Evolutionary conservation across 2,888 invertebrate genomes (phyloP), one percentile per base, ranked within the genome.

Genomic region (Ophonus ardosiacus): DNA sequence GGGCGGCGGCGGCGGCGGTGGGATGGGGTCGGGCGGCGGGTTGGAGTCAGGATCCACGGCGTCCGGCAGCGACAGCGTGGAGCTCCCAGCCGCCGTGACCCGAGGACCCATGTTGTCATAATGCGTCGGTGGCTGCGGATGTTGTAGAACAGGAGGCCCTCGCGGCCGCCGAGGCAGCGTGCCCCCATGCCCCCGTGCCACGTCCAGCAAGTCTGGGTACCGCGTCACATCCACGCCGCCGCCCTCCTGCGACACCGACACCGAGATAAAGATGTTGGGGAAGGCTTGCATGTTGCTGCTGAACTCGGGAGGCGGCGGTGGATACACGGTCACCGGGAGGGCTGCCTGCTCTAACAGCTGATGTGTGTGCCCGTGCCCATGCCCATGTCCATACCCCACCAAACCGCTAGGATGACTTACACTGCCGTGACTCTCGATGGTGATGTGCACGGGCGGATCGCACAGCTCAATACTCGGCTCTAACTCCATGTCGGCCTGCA

Each of bases 41-140:
- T 91, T 90, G 38, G 90, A 86, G 80, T 90, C 90, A 13, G 43
- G 43, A 8, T 89, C 89, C 79, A 92, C 91, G 87, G 93, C 93
- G 88, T 94, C 96, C 86, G 96, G 96, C 87, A 97, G 93, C 38
- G 97, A 97, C 90, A 97, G 94, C 31, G 96, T 96, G 7, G 97
- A 97, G 90, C 96, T 97, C 74, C 97, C 97, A 86, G 96, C 96
- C 51, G 97, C 97, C 8, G 97, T 97, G 80, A 97, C 96, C 87
- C 97, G 93, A 81, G 97, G 96, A 7, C 97, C 97, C 96, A 97
- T 96, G 92, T 97, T 97, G 92, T 98, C 97, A 90, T 97, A 97
- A 86, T 96, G 95, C 81, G 95, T 94, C 86, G 93, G 93, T 80
- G 93, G 90, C 89, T 92, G 93, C 88, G 89, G 90, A 80, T 83